Conservation (phyloP, 2,888 invertebrate genomes). For the Chaetogeoica ovagalla region DNA sequence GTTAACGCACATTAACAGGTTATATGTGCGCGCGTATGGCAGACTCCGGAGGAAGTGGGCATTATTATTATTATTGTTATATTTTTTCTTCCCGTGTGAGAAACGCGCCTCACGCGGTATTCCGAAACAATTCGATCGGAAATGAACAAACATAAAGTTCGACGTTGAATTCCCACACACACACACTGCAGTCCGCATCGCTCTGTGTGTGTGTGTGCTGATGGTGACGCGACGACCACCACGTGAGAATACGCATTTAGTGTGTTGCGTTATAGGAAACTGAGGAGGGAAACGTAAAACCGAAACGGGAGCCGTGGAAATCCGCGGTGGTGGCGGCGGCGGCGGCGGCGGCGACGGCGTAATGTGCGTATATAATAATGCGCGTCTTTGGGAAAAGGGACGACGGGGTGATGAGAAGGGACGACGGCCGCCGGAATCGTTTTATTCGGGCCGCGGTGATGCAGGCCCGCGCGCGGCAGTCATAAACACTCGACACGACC, state of each 20-base stretch:
- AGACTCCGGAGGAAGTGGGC: constrained; percentile 6
- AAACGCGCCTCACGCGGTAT: constrained; percentile 21
- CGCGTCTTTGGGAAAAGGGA: no score
- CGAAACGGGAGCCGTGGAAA: no score
- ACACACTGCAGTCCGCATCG: neutral
- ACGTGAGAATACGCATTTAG: no score
- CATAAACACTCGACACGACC: constrained; percentile 34
- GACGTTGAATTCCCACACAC: constrained; percentile 43
- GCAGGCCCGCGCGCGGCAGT: neutral
- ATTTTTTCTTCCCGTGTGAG: constrained; percentile 26
- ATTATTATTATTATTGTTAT: constrained; percentile 31
- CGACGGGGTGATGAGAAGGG: neutral
- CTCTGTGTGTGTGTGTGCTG: neutral
- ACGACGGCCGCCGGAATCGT: neutral
- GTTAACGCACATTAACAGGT: constrained; percentile 12
- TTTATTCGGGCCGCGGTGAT: neutral
- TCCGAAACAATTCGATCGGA: constrained; percentile 50
- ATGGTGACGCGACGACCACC: no score
- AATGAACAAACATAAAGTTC: constrained; percentile 53
- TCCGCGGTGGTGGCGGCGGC: no score
- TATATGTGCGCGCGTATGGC: no score
- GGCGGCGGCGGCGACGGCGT: no score
- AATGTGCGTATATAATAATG: no score
- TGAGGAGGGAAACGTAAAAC: no score
- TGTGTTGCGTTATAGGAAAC: no score